Evolutionary conservation across 2,888 invertebrate species (phyloP).

Genomic region (Leucozona laternaria): DNA sequence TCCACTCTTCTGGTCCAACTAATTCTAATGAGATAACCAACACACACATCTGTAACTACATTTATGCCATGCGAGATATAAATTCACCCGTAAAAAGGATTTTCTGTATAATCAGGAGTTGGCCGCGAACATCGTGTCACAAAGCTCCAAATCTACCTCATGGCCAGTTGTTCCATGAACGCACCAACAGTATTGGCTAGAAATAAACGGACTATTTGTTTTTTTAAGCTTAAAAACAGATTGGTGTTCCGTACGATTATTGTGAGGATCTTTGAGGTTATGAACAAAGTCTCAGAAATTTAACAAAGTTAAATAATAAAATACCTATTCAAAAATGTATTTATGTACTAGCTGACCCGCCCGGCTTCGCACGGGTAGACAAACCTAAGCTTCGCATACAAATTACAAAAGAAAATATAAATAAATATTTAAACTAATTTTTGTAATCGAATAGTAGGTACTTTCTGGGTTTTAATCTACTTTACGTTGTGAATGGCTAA

Average conservation of each 20-base stretch:
- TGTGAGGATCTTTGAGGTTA: no score
- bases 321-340: no score
- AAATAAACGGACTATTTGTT: background rate
- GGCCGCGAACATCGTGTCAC: conserved; percentile 36
- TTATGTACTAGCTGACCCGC: no score
- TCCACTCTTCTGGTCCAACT: conserved; percentile 16
- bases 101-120: conserved; percentile 61
- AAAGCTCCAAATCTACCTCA: conserved; percentile 1
- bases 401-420: no score
- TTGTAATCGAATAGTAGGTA: no score
- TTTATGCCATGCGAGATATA: conserved; percentile 13
- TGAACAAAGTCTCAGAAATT: no score
- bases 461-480: no score
- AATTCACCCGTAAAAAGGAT: conserved; percentile 44
- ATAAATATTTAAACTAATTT: no score
- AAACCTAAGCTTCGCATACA: no score
- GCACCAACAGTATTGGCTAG: conserved; percentile 11
- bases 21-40: conserved; percentile 57
- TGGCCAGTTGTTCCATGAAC: background rate
- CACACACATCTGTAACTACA: background rate
- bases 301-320: no score
- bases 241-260: background rate
- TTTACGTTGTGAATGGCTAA: no score
- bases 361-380: no score
- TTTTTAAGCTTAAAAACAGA: background rate